Evolutionary conservation across 2,888 invertebrate genomes (phyloP).

Genomic region (Teinopalpus imperialis): DNA sequence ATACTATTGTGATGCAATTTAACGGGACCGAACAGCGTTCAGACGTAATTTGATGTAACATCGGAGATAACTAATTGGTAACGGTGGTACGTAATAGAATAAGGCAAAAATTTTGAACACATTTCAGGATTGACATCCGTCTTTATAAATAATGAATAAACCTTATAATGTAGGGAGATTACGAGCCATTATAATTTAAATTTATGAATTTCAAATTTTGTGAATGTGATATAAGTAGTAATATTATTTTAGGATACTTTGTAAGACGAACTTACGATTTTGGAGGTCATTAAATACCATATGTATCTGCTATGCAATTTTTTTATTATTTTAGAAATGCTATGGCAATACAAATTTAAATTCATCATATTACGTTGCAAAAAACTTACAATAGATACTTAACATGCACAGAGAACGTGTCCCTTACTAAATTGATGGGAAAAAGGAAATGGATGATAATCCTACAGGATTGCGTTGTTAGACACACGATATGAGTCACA

Average conservation of each 20-base stretch:
- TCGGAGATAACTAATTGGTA: conserved; percentile 64
- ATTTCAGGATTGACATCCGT: not conserved
- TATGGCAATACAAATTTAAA: too few species aligned
- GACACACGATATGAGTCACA: conserved; percentile 14
- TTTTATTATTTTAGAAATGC: too few species aligned
- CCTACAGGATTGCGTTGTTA: conserved; percentile 10
- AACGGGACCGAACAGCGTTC: conserved; percentile 37
- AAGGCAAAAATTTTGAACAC: conserved; percentile 42
- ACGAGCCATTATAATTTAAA: too few species aligned
- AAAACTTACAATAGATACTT: not conserved
- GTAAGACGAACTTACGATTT: too few species aligned
- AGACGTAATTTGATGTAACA: conserved; percentile 56
- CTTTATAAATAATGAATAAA: conserved; percentile 1
- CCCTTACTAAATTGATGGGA: conserved; percentile 5
- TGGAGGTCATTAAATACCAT: too few species aligned
- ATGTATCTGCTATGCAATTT: too few species aligned
- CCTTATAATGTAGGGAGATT: not conserved
- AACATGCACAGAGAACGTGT: conserved; percentile 5
- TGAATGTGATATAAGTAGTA: too few species aligned
- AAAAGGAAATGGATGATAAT: conserved; percentile 16
- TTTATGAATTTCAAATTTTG: too few species aligned
- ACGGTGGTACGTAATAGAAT: conserved; percentile 53
- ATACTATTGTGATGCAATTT: conserved; percentile 55
- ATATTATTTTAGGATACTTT: too few species aligned
- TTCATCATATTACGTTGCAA: not conserved